Conservation (phyloP, 1,140 invertebrate species). For the Heliothis subflexa region DNA sequence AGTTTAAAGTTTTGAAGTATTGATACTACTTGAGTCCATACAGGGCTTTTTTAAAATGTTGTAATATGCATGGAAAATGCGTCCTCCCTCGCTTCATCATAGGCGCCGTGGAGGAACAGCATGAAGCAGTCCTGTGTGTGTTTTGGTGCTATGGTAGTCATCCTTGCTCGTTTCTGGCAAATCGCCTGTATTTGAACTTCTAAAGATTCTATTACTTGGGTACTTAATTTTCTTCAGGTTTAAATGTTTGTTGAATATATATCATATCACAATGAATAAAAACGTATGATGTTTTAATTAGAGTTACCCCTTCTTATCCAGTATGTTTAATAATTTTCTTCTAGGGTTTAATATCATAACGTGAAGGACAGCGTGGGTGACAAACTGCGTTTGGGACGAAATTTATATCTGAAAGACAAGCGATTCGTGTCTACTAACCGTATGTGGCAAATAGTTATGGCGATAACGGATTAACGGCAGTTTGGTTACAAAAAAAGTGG, state of each 20-base stretch:
- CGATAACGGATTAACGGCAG: too few relatives aligned
- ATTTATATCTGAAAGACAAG: neutral
- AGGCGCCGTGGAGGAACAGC: neutral
- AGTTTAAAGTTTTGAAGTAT: neutral
- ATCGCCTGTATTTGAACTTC: neutral
- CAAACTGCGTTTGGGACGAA: slow-evolving; percentile 8
- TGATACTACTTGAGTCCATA: neutral
- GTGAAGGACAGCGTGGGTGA: neutral
- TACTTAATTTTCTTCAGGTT: neutral
- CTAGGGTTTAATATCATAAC: neutral
- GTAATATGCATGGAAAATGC: neutral
- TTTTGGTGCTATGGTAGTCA: neutral
- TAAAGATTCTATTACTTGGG: neutral
- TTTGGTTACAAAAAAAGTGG: too few relatives aligned
- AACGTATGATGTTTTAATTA: neutral
- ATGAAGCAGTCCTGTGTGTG: slow-evolving; percentile 1
- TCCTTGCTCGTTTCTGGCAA: neutral
- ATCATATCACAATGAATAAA: neutral
- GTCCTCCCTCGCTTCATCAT: neutral
- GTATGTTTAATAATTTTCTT: neutral
- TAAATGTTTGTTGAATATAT: neutral
- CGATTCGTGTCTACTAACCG: too few relatives aligned
- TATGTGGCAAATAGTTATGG: too few relatives aligned
- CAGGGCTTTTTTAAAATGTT: neutral
- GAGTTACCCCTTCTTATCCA: neutral